phyloP scores from a whole-genome alignment of 2,113 vertebrate species.

The Oncorhynchus masou region DNA sequence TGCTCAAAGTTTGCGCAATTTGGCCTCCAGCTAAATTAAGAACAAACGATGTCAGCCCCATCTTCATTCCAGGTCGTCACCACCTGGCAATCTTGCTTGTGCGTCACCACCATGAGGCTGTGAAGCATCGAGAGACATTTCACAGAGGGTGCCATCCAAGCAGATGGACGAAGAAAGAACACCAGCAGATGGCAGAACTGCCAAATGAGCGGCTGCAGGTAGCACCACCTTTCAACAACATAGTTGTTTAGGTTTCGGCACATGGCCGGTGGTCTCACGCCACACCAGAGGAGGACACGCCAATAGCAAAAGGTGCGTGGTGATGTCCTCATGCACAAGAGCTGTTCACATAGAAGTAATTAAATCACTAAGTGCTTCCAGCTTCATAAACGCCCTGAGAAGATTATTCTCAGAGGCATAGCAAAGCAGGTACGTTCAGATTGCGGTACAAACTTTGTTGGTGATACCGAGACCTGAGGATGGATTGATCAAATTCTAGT shows the following conservation, averaged over 20 bases:
- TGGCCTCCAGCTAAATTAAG: not conserved
- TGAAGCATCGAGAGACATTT: too few species aligned
- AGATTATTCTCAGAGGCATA: slow-evolving; percentile 2
- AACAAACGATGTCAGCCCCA: slow-evolving; percentile 10
- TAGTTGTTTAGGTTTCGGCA: slow-evolving; percentile 33
- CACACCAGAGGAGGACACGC: slow-evolving; percentile 16
- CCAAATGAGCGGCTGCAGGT: not conserved
- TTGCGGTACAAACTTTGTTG: slow-evolving; percentile 33
- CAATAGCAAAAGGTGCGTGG: slow-evolving; percentile 27
- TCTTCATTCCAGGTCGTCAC: slow-evolving; percentile 24
- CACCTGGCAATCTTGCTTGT: too few species aligned
- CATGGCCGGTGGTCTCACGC: not conserved
- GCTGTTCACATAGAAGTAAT: slow-evolving; percentile 29
- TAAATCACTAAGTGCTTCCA: slow-evolving; percentile 26
- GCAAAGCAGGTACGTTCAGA: slow-evolving; percentile 29
- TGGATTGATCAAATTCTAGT: slow-evolving; percentile 8
- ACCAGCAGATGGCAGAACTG: slow-evolving; percentile 28
- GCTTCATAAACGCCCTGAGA: slow-evolving; percentile 32
- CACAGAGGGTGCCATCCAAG: too few species aligned
- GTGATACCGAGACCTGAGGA: slow-evolving; percentile 32
- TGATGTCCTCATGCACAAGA: slow-evolving; percentile 35
- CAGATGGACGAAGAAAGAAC: too few species aligned
- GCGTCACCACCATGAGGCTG: too few species aligned
- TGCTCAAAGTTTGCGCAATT: slow-evolving; percentile 8
- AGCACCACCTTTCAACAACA: slow-evolving; percentile 25